phyloP scores from a whole-genome alignment of 1,140 invertebrate species.

The Hylaeus anthracinus region DNA sequence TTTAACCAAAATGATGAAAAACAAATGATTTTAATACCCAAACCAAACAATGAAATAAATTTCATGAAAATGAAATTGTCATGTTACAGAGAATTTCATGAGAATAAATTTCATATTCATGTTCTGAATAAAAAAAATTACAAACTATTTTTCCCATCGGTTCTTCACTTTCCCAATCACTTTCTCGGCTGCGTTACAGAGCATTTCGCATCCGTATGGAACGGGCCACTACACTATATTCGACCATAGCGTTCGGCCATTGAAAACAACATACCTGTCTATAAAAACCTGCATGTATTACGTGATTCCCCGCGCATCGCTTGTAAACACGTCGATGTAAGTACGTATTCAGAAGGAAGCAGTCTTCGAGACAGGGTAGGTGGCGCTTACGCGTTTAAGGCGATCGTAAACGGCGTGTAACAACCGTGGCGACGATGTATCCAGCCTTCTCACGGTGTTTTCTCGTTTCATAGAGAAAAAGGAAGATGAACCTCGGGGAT shows the following conservation, averaged over 20 bases:
- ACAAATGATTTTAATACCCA: too few relatives aligned
- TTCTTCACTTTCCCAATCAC: too few relatives aligned
- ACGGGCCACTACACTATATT: conserved; percentile 2
- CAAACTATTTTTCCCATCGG: too few relatives aligned
- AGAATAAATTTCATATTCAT: too few relatives aligned
- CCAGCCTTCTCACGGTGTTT: background rate
- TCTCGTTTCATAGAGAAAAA: conserved; percentile 15
- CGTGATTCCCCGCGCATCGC: conserved; percentile 11
- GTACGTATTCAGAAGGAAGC: conserved; percentile 24
- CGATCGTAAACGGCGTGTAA: conserved; percentile 66
- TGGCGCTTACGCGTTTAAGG: conserved; percentile 58
- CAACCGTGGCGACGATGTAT: conserved; percentile 50
- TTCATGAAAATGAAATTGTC: too few relatives aligned
- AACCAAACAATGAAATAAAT: too few relatives aligned
- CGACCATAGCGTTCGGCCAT: background rate
- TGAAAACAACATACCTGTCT: conserved; percentile 2
- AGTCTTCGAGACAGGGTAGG: conserved; percentile 10
- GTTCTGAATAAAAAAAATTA: too few relatives aligned
- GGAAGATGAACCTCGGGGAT: too few relatives aligned
- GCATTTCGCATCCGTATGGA: too few relatives aligned
- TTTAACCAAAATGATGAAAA: too few relatives aligned
- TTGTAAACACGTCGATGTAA: conserved; percentile 27
- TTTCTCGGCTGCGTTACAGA: too few relatives aligned
- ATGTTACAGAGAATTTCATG: too few relatives aligned
- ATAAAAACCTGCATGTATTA: conserved; percentile 15